A percentile compares a stretch with the other conserved stretches of the same genome.
Evolutionary conservation across 35 echinoderm and acorn worm genomes (phyloP).

Genomic region (Diadema setosum): DNA sequence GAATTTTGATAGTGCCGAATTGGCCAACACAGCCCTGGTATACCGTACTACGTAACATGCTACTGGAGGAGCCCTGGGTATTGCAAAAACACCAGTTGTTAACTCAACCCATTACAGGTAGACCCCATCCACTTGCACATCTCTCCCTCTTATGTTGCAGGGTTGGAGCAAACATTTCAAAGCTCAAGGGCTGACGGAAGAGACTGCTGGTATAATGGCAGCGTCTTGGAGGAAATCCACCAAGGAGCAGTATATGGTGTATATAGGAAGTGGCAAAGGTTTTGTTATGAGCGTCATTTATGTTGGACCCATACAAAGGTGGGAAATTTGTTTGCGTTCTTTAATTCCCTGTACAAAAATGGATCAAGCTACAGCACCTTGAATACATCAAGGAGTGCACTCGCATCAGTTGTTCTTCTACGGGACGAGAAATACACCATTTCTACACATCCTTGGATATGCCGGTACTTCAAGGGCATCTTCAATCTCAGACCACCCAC

Average conservation of each 20-base stretch:
- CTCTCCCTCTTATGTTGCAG: constrained; percentile 20
- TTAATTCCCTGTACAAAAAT: no score
- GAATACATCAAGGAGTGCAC: no score
- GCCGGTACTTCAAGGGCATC: no score
- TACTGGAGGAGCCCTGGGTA: constrained; percentile 4
- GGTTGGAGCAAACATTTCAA: constrained; percentile 1
- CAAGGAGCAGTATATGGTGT: constrained; percentile 23
- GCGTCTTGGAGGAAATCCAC: constrained; percentile 31
- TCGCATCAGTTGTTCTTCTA: no score
- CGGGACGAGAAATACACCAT: no score
- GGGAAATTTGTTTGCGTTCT: no score
- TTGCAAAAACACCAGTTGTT: neutral
- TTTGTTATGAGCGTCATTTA: no score
- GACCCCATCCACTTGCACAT: neutral
- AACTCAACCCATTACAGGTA: neutral
- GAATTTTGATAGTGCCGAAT: constrained; percentile 38
- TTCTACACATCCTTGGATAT: no score
- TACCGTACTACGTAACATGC: neutral
- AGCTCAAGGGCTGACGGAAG: neutral
- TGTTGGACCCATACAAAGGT: no score
- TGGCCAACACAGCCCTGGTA: constrained; percentile 61
- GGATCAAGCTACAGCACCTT: no score
- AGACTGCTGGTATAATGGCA: neutral
- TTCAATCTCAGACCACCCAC: no score
- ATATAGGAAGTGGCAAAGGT: constrained; percentile 23